Percentiles rank a stretch among this genome's conserved stretches.
Evolutionary conservation across 2,113 vertebrate genomes (phyloP).

Genomic region (Otus sunia): DNA sequence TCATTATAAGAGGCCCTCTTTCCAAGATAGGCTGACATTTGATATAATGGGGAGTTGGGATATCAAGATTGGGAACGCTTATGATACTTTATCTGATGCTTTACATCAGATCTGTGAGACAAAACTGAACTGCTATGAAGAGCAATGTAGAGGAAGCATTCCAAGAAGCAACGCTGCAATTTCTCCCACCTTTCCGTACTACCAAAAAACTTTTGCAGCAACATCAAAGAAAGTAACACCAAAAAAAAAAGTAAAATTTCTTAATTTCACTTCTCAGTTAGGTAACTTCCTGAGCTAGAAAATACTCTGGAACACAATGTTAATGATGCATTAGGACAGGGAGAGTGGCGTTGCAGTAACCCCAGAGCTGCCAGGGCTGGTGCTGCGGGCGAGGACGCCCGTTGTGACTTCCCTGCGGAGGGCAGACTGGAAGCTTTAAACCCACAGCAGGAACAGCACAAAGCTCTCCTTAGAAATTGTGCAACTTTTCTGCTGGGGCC

Average conservation of each 20-base stretch:
- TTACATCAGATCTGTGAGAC: neutral
- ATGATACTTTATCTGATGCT: neutral
- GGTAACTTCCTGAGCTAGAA: neutral
- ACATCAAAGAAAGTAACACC: neutral
- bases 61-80: neutral
- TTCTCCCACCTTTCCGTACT: neutral
- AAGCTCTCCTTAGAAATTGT: neutral
- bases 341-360: neutral
- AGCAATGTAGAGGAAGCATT: neutral
- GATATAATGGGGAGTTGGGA: neutral
- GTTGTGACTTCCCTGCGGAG: neutral
- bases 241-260: neutral
- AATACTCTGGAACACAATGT: neutral
- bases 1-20: neutral
- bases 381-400: rapidly evolving
- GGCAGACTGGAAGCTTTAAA: neutral
- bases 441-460: neutral
- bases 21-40: neutral
- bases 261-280: neutral
- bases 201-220: neutral
- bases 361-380: neutral
- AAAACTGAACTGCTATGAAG: neutral
- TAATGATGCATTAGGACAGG: neutral
- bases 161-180: neutral
- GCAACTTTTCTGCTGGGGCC: neutral